Conservation (phyloP, 2,888 invertebrate genomes). For the Lymantria dispar region DNA sequence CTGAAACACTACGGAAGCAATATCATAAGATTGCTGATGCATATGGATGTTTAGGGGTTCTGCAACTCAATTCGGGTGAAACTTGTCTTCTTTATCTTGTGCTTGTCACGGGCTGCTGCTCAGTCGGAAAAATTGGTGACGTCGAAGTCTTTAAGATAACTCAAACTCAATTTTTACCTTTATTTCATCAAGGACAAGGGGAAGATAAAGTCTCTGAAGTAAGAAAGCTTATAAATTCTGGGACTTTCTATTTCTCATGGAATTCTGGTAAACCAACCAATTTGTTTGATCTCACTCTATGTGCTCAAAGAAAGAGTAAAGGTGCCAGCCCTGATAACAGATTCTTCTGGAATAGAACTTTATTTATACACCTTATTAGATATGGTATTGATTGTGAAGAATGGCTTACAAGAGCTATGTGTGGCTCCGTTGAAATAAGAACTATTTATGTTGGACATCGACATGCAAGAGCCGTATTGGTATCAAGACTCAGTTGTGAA, state of each 20-base stretch:
- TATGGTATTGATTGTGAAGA: conserved; percentile 94
- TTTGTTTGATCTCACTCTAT: conserved; percentile 95
- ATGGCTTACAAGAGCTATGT: conserved; percentile 98
- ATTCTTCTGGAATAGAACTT: conserved; percentile 99
- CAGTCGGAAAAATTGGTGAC: conserved; percentile 97
- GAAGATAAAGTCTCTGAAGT: conserved; percentile 85
- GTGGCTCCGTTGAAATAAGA: conserved; percentile 98
- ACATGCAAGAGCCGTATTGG: conserved; percentile 96
- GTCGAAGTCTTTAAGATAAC: conserved; percentile 97
- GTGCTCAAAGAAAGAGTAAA: conserved; percentile 93
- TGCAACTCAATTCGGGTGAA: conserved; percentile 93
- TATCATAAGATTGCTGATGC: conserved; percentile 96
- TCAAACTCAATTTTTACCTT: conserved; percentile 94
- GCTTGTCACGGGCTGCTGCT: conserved; percentile 97
- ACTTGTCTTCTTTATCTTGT: conserved; percentile 93
- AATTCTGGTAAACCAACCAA: conserved; percentile 73
- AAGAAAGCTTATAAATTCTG: conserved; percentile 96
- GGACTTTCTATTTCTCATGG: conserved; percentile 99
- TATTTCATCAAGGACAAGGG: conserved; percentile 87
- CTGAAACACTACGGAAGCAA: conserved; percentile 93
- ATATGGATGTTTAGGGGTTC: conserved; percentile 97
- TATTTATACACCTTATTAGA: conserved; percentile 95
- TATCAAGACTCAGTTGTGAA: conserved; percentile 98
- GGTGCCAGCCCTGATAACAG: conserved; percentile 94
- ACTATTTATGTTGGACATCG: conserved; percentile 98